Evolutionary conservation across 2,113 vertebrate species (phyloP), one percentile per base, ranked within the genome.

Genomic region (Pelusios castaneus): DNA sequence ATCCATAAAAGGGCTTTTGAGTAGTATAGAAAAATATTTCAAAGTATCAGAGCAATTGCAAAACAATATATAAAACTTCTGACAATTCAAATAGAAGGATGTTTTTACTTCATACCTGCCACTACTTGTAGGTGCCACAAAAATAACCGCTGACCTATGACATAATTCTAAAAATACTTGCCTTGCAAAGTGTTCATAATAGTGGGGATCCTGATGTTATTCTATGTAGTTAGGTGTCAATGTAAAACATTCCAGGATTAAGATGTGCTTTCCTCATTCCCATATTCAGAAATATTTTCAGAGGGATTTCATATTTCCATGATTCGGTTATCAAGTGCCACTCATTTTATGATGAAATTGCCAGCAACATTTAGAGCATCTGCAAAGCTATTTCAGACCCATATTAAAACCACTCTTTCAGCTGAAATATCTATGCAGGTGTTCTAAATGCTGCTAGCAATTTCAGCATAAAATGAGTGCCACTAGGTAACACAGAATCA

Each of bases 271-370:
- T 83, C 55, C 2, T 7, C 45, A 2, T 87, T 93, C 55, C 51
- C 43, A 84, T 80, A 24, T 90, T 60, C 60, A 85, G 43, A 56
- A 16, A 13, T 47, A 19, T 55, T 45, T 60, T 91, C 55, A 83
- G 75, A 45, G 60, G 80, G 1, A 1, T 83, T 56, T 54, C 34
- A 67, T 70, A 70, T 38, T 70, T 70, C n/a, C 38, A 70, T 70
- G n/a, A 70, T 70, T 70, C 43, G 17, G 49, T 55, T 91, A 82
- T 82, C 85, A 89, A 93, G 82, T 85, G 83, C 49, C 81, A 45
- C 58, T 91, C 85, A 89, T 94, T 94, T 89, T 22, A 87, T 77
- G 73, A 77, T 92, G 88, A 94, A 94, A 95, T 84, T 94, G 73
- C 77, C 45, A 83, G 63, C 73, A 82, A 85, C 76, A 9, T 95